Percentiles rank a stretch among this genome's conserved stretches.
Evolutionary conservation across 2,888 invertebrate genomes (phyloP).

Genomic region (Autographa gamma): DNA sequence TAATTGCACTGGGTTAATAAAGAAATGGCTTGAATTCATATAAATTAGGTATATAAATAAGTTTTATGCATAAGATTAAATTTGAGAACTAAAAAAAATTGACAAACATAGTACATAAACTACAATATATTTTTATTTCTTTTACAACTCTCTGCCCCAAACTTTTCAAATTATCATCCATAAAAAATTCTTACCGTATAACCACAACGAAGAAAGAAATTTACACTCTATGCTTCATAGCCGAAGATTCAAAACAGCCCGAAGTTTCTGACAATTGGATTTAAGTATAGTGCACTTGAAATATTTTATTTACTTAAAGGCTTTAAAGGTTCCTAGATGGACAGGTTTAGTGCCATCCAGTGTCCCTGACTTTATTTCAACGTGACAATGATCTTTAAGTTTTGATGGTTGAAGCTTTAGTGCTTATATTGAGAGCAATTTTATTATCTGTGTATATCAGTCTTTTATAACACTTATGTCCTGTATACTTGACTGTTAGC

Average conservation of each 20-base stretch:
- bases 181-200: not conserved
- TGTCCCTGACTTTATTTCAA: slow-evolving; percentile 48
- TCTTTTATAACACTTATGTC: too few relatives aligned
- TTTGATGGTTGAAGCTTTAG: not conserved
- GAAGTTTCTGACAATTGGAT: slow-evolving; percentile 13
- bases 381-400: slow-evolving; percentile 30
- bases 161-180: not conserved
- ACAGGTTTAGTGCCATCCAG: slow-evolving; percentile 43
- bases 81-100: too few relatives aligned
- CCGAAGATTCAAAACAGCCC: slow-evolving; percentile 6
- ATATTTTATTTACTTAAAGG: slow-evolving; percentile 44
- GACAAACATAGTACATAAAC: too few relatives aligned
- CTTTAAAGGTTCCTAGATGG: slow-evolving; percentile 51
- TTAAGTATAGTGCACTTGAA: slow-evolving; percentile 25
- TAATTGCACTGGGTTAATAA: too few relatives aligned
- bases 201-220: not conserved
- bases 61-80: too few relatives aligned
- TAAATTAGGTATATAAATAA: too few relatives aligned
- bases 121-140: too few relatives aligned
- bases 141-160: too few relatives aligned
- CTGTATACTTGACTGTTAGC: too few relatives aligned
- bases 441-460: not conserved
- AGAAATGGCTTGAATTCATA: too few relatives aligned
- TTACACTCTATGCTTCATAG: fast-evolving
- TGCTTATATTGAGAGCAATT: not conserved